Evolutionary conservation across 2,113 vertebrate species (phyloP).

Genomic region (Oceanodroma tethys): DNA sequence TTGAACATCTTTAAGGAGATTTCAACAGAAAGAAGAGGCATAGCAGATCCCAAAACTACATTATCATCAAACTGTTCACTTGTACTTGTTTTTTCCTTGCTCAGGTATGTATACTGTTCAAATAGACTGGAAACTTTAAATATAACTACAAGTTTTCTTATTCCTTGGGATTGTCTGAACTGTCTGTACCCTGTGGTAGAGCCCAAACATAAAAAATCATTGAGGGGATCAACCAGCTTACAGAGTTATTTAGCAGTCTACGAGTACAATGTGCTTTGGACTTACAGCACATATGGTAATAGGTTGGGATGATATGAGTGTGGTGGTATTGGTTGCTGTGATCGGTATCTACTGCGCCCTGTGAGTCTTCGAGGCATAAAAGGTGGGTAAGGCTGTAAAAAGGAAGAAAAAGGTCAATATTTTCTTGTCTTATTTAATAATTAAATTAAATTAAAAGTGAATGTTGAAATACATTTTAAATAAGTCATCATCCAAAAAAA

Average conservation of each 20-base stretch:
- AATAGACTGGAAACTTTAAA: background rate
- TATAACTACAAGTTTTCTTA: background rate
- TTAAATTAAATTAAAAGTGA: background rate
- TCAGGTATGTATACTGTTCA: background rate
- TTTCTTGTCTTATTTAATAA: background rate
- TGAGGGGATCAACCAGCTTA: background rate
- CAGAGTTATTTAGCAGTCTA: background rate
- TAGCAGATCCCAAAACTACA: background rate
- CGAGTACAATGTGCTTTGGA: background rate
- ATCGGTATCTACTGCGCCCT: constrained; percentile 86
- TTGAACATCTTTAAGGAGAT: background rate
- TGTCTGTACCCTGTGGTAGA: background rate
- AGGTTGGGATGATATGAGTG: constrained; percentile 89
- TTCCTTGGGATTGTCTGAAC: background rate
- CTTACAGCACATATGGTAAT: constrained; percentile 92
- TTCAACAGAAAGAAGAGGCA: background rate
- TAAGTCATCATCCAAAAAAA: background rate
- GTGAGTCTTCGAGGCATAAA: constrained; percentile 90
- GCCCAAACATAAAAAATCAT: background rate
- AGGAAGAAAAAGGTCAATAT: constrained; percentile 3
- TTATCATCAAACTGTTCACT: background rate
- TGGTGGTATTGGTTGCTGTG: constrained; percentile 88
- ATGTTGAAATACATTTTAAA: background rate
- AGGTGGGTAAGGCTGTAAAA: constrained; percentile 84
- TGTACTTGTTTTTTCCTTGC: background rate